phyloP scores from a whole-genome alignment of 2,888 invertebrate genomes.

The Apodemia hepburni region DNA sequence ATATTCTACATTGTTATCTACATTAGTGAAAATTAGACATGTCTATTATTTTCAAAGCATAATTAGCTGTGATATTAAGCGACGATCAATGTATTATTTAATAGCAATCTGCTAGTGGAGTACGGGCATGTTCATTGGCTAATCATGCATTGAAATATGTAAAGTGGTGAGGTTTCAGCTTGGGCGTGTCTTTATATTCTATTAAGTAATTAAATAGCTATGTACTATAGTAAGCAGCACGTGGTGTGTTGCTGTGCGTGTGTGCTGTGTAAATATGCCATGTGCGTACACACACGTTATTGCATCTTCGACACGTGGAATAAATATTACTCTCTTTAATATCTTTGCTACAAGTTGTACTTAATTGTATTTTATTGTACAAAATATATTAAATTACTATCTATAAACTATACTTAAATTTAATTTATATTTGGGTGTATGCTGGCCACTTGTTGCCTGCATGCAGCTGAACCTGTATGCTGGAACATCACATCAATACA shows the following conservation, averaged over 20 bases:
- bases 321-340: constrained; percentile 81
- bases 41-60: constrained; percentile 80
- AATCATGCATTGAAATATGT: constrained; percentile 80
- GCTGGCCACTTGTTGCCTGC: constrained; percentile 75
- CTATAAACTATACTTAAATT: constrained; percentile 73
- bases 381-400: constrained; percentile 83
- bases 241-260: constrained; percentile 72
- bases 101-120: constrained; percentile 75
- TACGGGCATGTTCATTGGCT: constrained; percentile 78
- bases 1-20: constrained; percentile 80
- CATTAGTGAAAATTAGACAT: constrained; percentile 80
- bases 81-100: constrained; percentile 78
- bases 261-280: constrained; percentile 80
- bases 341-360: constrained; percentile 86
- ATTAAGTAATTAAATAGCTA: constrained; percentile 74
- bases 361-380: constrained; percentile 85
- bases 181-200: constrained; percentile 78
- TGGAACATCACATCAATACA: constrained; percentile 74
- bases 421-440: constrained; percentile 76
- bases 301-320: constrained; percentile 79
- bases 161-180: constrained; percentile 73
- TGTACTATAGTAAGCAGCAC: constrained; percentile 78
- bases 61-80: constrained; percentile 80
- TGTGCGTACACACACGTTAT: constrained; percentile 77
- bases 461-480: constrained; percentile 77